Evolutionary conservation across 1,140 invertebrate genomes (phyloP), one percentile per base, ranked within the genome.

Genomic region (Mamestra configurata): DNA sequence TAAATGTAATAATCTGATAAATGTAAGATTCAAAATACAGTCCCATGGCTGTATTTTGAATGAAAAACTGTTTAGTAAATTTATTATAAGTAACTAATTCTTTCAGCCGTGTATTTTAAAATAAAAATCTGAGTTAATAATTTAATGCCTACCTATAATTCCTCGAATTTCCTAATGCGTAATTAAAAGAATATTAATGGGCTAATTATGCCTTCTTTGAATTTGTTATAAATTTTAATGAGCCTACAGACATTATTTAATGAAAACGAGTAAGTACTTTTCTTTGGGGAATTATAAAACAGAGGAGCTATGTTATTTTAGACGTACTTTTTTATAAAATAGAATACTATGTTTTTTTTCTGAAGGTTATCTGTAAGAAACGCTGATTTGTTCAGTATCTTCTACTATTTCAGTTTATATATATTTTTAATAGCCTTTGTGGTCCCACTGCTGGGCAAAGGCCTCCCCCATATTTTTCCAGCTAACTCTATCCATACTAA

Each of bases 141-240:
- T 4, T 40, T 20, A 40, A 66, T 40, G 61, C 5, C 2, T 5
- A 31, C 27, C 27, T 40, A 40, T 66, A 37, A 66, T 66, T 66
- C 18, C 11, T 11, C 35, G 35, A 66, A 66, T 66, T 66, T 40
- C 61, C 40, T 40, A 40, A 66, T 66, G 35, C 61, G 31, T 40
- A 66, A 66, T 66, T 66, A 66, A 40, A 66, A 40, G 35, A 40
- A 66, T 66, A 66, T 40, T 66, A 40, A 66, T 66, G 35, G 18
- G 4, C 61, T 66, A 40, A 66, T 66, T 66, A 66, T 22, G 61
- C 35, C 35, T 11, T 66, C 18, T 66, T 66, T 22, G 61, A 66
- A 66, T 40, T 66, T 40, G 61, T 40, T 40, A 66, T 66, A 40
- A 40, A 66, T 66, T 66, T 40, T 66, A 66, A 66, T 66, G 35